phyloP scores from a whole-genome alignment of 2,113 vertebrate genomes.

The Empidonax traillii region DNA sequence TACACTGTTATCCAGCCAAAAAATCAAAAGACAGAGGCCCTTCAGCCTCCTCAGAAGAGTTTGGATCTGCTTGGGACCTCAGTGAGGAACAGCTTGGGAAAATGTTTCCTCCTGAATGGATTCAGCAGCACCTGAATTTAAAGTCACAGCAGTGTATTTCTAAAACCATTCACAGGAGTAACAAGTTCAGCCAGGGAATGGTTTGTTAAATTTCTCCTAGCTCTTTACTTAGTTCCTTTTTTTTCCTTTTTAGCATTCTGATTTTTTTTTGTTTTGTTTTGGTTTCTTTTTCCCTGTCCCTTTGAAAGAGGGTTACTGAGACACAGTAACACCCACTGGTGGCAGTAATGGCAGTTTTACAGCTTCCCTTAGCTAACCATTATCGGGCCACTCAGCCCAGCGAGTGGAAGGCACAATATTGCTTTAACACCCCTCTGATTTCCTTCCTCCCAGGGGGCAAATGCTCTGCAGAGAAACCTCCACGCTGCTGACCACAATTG shows the following conservation, averaged over 20 bases:
- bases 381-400: conserved; percentile 9
- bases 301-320: background rate
- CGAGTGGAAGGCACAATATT: conserved; percentile 42
- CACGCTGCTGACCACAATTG: conserved; percentile 68
- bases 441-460: conserved; percentile 63
- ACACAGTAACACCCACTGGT: background rate
- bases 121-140: background rate
- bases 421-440: conserved; percentile 70
- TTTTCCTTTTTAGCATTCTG: background rate
- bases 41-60: background rate
- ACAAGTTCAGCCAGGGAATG: background rate
- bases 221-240: background rate
- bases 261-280: background rate
- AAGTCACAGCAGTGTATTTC: background rate
- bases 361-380: conserved; percentile 34
- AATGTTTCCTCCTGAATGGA: background rate
- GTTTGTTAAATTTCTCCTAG: background rate
- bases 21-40: background rate
- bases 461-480: conserved; percentile 59
- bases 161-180: background rate
- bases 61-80: background rate
- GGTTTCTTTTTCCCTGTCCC: background rate
- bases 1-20: background rate
- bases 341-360: conserved; percentile 43
- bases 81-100: background rate